phyloP scores from a whole-genome alignment of 2,888 invertebrate species.

The Chesias legatella region DNA sequence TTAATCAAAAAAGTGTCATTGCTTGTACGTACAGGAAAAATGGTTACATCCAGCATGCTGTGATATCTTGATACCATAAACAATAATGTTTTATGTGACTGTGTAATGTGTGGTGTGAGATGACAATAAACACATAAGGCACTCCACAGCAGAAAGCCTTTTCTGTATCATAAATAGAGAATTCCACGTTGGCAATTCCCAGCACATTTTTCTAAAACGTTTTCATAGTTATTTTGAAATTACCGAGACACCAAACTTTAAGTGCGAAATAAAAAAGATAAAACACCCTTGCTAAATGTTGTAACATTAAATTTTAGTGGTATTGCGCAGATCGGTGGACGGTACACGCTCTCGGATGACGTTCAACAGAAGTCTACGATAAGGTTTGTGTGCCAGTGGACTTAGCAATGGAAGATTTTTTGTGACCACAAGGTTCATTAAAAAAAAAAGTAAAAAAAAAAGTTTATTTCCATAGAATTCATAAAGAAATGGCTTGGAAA shows the following conservation, averaged over 20 bases:
- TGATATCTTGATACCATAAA: too few relatives aligned
- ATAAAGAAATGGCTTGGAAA: too few relatives aligned
- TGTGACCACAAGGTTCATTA: too few relatives aligned
- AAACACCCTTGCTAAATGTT: constrained; percentile 20
- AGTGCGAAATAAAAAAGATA: constrained; percentile 21
- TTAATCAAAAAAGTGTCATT: too few relatives aligned
- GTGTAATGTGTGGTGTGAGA: constrained; percentile 6
- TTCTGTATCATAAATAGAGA: not conserved
- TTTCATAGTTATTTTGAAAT: constrained; percentile 16
- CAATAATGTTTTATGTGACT: too few relatives aligned
- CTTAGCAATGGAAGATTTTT: too few relatives aligned
- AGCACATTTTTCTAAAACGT: constrained; percentile 9
- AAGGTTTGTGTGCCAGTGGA: constrained; percentile 4
- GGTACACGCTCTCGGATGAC: constrained; percentile 11
- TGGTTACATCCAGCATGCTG: too few relatives aligned
- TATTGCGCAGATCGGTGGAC: constrained; percentile 21
- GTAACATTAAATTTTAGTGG: constrained; percentile 22
- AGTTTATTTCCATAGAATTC: too few relatives aligned
- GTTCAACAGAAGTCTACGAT: constrained; percentile 20
- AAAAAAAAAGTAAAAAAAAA: too few relatives aligned
- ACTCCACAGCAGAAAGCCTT: too few relatives aligned
- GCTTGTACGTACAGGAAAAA: too few relatives aligned
- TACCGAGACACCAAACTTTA: constrained; percentile 3
- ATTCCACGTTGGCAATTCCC: not conserved
- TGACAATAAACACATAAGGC: too few relatives aligned